Evolutionary conservation across 2,797 vertebrate species (phyloP).

Genomic region (Lepus oiostolus): DNA sequence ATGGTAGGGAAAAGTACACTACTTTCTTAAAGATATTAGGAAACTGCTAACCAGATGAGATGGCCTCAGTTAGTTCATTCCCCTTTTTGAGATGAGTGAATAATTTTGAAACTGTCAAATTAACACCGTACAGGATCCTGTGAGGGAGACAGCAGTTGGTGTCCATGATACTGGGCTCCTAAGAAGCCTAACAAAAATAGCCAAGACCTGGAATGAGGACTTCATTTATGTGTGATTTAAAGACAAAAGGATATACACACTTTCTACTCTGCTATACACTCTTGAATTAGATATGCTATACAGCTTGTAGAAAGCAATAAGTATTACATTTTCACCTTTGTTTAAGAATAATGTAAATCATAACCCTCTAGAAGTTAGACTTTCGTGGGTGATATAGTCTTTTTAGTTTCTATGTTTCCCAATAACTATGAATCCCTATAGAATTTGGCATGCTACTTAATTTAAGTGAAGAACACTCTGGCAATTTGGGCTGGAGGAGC

Average conservation of each 20-base stretch:
- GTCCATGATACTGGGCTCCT: neutral
- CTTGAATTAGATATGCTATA: neutral
- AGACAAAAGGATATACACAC: neutral
- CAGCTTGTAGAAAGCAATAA: neutral
- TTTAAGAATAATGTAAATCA: constrained; percentile 41
- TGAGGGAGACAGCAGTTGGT: neutral
- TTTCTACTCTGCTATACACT: neutral
- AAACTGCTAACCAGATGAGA: neutral
- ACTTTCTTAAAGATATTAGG: constrained; percentile 1
- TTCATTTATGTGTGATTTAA: neutral
- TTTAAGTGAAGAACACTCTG: neutral
- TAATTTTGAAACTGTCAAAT: constrained; percentile 45
- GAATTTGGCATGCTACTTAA: neutral
- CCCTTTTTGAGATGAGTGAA: neutral
- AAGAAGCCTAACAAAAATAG: neutral
- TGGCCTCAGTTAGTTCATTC: neutral
- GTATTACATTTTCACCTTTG: neutral
- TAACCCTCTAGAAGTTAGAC: neutral
- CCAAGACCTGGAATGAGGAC: neutral
- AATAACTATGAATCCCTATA: neutral
- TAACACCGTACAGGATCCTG: neutral
- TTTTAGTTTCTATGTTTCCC: neutral
- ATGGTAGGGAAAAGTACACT: neutral
- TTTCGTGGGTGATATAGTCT: neutral
- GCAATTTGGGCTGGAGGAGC: neutral